A percentile compares a stretch with the other conserved stretches of the same genome.
Evolutionary conservation across 2,113 vertebrate species (phyloP).

Genomic region (Apistogramma diplotaenia): DNA sequence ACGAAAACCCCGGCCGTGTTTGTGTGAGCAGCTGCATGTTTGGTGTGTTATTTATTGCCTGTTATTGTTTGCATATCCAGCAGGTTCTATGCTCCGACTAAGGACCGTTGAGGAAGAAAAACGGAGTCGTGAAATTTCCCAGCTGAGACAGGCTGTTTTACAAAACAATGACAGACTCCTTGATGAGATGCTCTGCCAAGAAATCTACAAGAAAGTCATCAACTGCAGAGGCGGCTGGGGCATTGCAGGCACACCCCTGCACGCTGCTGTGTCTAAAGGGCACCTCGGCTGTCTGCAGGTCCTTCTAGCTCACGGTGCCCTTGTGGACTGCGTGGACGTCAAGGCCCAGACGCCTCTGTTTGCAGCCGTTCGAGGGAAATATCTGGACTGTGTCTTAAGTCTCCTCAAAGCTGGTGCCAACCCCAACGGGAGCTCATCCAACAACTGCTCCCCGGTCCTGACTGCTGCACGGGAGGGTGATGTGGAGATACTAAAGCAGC

Average conservation of each 20-base stretch:
- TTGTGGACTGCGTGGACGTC: conserved; percentile 76
- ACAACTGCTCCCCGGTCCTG: conserved; percentile 89
- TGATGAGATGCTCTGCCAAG: conserved; percentile 81
- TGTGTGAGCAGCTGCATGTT: not conserved
- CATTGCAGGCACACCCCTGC: conserved; percentile 85
- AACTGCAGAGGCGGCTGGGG: conserved; percentile 91
- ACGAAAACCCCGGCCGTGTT: fast-evolving
- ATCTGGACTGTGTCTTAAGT: conserved; percentile 75
- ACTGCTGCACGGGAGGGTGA: conserved; percentile 86
- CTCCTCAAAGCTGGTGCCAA: conserved; percentile 80
- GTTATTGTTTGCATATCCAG: not conserved
- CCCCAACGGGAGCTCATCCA: conserved; percentile 85
- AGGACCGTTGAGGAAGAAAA: conserved; percentile 66
- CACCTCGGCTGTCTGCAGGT: conserved; percentile 81
- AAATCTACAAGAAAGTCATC: conserved; percentile 84
- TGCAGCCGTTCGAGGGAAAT: conserved; percentile 75
- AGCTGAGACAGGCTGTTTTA: conserved; percentile 79
- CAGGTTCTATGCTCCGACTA: conserved; percentile 80
- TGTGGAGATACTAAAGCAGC: conserved; percentile 78
- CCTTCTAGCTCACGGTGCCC: conserved; percentile 84
- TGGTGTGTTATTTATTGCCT: not conserved
- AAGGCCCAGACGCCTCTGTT: conserved; percentile 83
- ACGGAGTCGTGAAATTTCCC: conserved; percentile 69
- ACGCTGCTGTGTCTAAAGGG: conserved; percentile 83
- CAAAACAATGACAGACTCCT: conserved; percentile 80